Evolutionary conservation across 1,140 invertebrate species (phyloP).

Genomic region (Aradophagus sp.): DNA sequence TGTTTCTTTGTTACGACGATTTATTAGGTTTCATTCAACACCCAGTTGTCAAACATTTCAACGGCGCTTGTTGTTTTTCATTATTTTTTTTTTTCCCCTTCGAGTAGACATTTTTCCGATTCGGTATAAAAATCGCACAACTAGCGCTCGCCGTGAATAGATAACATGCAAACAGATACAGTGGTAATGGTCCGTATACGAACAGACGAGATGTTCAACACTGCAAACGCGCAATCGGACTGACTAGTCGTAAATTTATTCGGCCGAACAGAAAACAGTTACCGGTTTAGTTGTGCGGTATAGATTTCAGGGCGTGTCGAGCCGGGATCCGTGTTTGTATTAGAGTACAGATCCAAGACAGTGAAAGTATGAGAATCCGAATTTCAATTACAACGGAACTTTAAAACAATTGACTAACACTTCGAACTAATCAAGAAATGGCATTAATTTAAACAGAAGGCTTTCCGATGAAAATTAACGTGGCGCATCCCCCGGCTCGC

Average conservation of each 20-base stretch:
- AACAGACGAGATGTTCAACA: constrained; percentile 62
- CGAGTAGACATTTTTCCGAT: constrained; percentile 49
- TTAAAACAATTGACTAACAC: constrained; percentile 34
- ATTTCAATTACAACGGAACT: constrained; percentile 65
- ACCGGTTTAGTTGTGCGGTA: constrained; percentile 47
- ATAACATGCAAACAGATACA: constrained; percentile 57
- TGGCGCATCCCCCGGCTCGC: too few species aligned
- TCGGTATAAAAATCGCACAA: constrained; percentile 47
- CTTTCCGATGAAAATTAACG: too few species aligned
- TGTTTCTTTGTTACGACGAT: constrained; percentile 14
- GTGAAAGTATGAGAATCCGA: constrained; percentile 63
- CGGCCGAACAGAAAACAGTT: constrained; percentile 68
- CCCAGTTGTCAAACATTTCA: constrained; percentile 48
- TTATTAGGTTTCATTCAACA: constrained; percentile 43
- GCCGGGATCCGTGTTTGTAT: constrained; percentile 38
- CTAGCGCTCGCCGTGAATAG: constrained; percentile 31
- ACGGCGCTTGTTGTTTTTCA: constrained; percentile 27
- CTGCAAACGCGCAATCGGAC: constrained; percentile 51
- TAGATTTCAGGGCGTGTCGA: constrained; percentile 49
- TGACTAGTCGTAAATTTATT: constrained; percentile 70
- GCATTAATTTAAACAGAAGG: background rate
- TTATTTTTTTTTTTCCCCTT: too few species aligned
- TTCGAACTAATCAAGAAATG: constrained; percentile 13
- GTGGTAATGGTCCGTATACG: constrained; percentile 68
- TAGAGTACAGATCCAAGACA: constrained; percentile 38